A percentile compares a stretch with the other conserved stretches of the same genome.
These are phyloP conservation scores for Hermatobates lingyangjiaoensis DNA, from an alignment of 1,140 invertebrate genomes.

Conservation along the genomic window DNA sequence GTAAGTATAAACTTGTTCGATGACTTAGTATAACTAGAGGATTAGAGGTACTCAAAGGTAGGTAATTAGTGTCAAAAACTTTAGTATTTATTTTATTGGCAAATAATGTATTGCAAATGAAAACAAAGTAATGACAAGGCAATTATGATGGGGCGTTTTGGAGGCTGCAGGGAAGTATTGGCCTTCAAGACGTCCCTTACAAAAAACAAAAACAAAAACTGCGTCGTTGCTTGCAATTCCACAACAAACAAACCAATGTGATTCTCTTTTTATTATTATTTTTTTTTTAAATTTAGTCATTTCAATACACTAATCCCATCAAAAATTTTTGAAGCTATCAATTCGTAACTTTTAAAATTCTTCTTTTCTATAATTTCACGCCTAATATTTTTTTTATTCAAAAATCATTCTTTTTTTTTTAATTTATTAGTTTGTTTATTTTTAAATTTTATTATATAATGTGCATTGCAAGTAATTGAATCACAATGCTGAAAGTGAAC, in stretches of 20 bases:
- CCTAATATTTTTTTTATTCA: slow-evolving; percentile 12
- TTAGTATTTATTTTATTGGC: slow-evolving; percentile 19
- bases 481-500: slow-evolving; percentile 1
- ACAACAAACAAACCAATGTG: slow-evolving; percentile 11
- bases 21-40: too few relatives aligned
- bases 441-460: slow-evolving; percentile 5
- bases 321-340: slow-evolving; percentile 13
- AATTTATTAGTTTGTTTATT: slow-evolving; percentile 6
- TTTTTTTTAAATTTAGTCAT: too few relatives aligned
- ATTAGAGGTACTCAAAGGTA: too few relatives aligned
- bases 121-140: slow-evolving; percentile 17
- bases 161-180: slow-evolving; percentile 11
- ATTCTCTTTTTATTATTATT: slow-evolving; percentile 9
- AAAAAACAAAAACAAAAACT: slow-evolving; percentile 11
- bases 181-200: slow-evolving; percentile 8
- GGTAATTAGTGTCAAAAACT: slow-evolving; percentile 17
- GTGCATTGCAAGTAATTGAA: not conserved
- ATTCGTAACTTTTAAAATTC: slow-evolving; percentile 3
- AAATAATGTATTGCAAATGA: slow-evolving; percentile 18
- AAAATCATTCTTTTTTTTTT: too few relatives aligned
- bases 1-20: too few relatives aligned
- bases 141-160: slow-evolving; percentile 15
- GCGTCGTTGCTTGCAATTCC: slow-evolving; percentile 15
- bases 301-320: slow-evolving; percentile 14
- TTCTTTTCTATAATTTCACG: slow-evolving; percentile 12